Conservation (phyloP, 2,797 vertebrate species). For the Onychomys torridus region DNA sequence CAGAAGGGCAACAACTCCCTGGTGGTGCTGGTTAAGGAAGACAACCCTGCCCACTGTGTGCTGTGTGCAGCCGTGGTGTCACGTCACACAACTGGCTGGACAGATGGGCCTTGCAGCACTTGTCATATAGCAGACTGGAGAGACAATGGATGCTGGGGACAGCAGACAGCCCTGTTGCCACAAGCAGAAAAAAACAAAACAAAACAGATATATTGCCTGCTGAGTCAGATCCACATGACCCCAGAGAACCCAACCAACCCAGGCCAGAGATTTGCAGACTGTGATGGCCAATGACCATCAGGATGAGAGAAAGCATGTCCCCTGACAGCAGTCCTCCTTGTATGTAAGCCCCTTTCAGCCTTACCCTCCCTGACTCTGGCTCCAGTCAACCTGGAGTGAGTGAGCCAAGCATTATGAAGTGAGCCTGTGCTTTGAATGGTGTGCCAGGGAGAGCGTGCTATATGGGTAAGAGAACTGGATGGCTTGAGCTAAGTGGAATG, state of each 20-base stretch:
- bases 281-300: rapidly evolving
- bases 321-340: not conserved
- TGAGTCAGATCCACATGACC: rapidly evolving
- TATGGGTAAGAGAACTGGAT: not conserved
- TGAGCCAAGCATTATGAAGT: rapidly evolving
- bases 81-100: no score
- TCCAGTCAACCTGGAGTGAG: not conserved
- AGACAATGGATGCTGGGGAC: not conserved
- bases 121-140: not conserved
- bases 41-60: rapidly evolving
- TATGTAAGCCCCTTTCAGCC: not conserved
- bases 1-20: not conserved
- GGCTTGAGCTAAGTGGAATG: no score
- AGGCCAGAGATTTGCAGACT: not conserved
- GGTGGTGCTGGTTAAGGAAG: rapidly evolving
- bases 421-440: rapidly evolving
- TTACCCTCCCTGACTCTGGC: not conserved
- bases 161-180: not conserved
- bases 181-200: rapidly evolving
- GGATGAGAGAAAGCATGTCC: not conserved
- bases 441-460: rapidly evolving
- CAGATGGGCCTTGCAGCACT: not conserved
- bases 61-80: rapidly evolving
- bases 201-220: not conserved
- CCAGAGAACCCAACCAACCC: not conserved